Percentiles rank a stretch among this genome's conserved stretches.
Evolutionary conservation across 2,888 invertebrate genomes (phyloP).

Genomic region (Linhomoeus sp.): DNA sequence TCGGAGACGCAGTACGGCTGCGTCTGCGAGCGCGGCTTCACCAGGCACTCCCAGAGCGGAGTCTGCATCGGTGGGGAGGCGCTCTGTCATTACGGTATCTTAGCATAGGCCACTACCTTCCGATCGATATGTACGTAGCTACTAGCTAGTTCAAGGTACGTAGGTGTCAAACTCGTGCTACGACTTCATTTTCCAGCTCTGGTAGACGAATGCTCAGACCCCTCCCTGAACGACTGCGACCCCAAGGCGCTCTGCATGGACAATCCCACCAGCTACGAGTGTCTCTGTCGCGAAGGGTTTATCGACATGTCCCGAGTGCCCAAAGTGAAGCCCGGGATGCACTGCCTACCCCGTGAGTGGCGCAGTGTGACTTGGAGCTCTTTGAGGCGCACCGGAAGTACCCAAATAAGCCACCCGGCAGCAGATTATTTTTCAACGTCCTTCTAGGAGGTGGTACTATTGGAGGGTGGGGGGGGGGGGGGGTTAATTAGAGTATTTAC

Average conservation of each 20-base stretch:
- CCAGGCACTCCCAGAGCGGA: conserved; percentile 1
- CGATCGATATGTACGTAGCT: too few species aligned
- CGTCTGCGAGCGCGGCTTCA: conserved; percentile 2
- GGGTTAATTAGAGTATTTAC: too few species aligned
- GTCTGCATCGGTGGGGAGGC: conserved; percentile 3
- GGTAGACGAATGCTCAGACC: background rate
- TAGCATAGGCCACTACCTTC: too few species aligned
- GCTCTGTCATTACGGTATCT: background rate
- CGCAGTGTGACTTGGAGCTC: too few species aligned
- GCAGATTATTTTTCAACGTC: too few species aligned
- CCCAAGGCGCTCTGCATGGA: conserved; percentile 2
- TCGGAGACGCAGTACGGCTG: conserved; percentile 2
- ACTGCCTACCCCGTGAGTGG: conserved; percentile 15
- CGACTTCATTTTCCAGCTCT: too few species aligned
- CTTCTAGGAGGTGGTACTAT: too few species aligned
- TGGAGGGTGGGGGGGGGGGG: too few species aligned
- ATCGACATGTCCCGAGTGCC: conserved; percentile 16
- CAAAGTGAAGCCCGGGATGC: conserved; percentile 15
- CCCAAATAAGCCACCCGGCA: too few species aligned
- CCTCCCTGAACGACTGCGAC: conserved; percentile 2
- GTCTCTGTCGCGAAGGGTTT: conserved; percentile 17
- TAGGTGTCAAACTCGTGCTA: too few species aligned
- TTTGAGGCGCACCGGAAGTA: too few species aligned
- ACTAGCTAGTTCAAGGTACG: background rate
- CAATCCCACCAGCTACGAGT: conserved; percentile 8